Evolutionary conservation across 2,888 invertebrate species (phyloP), one percentile per base, ranked within the genome.

Genomic region (Pollenia amentaria): DNA sequence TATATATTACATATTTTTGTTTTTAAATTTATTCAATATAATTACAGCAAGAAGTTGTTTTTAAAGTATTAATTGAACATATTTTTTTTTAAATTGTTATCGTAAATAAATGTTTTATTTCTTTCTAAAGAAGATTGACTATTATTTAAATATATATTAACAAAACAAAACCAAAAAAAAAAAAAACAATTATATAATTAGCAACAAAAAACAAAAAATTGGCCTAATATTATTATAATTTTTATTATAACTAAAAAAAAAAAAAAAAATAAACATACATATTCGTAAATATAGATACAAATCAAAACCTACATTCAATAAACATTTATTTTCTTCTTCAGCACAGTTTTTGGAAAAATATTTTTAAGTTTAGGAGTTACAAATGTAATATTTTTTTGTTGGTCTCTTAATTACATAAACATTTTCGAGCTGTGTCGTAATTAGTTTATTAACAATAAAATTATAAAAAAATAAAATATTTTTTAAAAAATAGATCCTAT

Each of bases 131-230:
- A 44, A 64, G 64, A 64, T 64, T 64, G 64, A 64, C 64, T 64
- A 44, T 21, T 64, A 64, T 0, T 62, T 57, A 10, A 6, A 9
- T n/a, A 14, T 10, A n/a, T 60, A 40, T 14, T 29, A 29, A 29
- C 29, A 29, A 29, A 29, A 29, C 29, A 29, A 29, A 29, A 29
- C 4, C 6, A 42, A 42, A 57, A n/a, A 60, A 69, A 70, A 29
- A 69, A 46, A 65, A 75, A 76, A 70, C 38, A 60, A 69, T 51
- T 64, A 76, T 70, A 70, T 46, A 73, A 73, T 51, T 57, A 73
- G 40, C 42, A 73, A 73, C 65, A 73, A 73, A 48, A 48, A 57
- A 81, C 0, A 42, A 14, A 78, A 73, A 80, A 65, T 85, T 81
- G 18, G 51, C 51, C 57, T 81, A 81, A 81, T 53, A 16, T 46